Conservation (phyloP, 2,888 invertebrate genomes). For the Odontocerum albicorne region DNA sequence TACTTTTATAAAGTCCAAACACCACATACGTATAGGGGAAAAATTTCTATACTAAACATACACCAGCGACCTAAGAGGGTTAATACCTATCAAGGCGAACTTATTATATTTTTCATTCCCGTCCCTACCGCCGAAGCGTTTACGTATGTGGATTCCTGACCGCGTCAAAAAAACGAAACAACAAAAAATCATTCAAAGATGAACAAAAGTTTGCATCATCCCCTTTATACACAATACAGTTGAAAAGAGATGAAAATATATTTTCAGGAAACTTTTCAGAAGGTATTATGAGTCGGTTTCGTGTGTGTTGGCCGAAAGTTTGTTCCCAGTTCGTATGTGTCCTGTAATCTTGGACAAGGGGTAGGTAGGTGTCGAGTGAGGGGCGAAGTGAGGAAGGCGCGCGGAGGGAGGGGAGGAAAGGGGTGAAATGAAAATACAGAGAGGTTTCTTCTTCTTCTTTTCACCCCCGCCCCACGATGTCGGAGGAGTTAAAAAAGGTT, state of each 20-base stretch:
- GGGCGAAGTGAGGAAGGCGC: slow-evolving; percentile 30
- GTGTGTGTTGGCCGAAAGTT: slow-evolving; percentile 5
- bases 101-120: slow-evolving; percentile 26
- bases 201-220: slow-evolving; percentile 3
- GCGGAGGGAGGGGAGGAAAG: slow-evolving; percentile 32
- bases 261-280: neutral
- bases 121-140: slow-evolving; percentile 14
- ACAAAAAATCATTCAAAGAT: neutral
- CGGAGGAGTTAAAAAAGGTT: slow-evolving; percentile 22
- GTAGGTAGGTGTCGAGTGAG: slow-evolving; percentile 30
- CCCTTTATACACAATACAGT: neutral
- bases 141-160: slow-evolving; percentile 11
- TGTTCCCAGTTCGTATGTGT: slow-evolving; percentile 23
- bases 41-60: slow-evolving; percentile 7
- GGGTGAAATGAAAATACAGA: slow-evolving; percentile 36
- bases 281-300: slow-evolving; percentile 16
- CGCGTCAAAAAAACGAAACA: neutral
- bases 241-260: slow-evolving; percentile 13
- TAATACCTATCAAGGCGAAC: slow-evolving; percentile 29
- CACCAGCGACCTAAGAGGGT: slow-evolving; percentile 19
- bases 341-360: slow-evolving; percentile 26
- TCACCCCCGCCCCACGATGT: slow-evolving; percentile 11
- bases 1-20: too few species aligned
- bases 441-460: too few species aligned
- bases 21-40: neutral